Evolutionary conservation across 2,113 vertebrate species (phyloP).

Genomic region (Cottus gobio): DNA sequence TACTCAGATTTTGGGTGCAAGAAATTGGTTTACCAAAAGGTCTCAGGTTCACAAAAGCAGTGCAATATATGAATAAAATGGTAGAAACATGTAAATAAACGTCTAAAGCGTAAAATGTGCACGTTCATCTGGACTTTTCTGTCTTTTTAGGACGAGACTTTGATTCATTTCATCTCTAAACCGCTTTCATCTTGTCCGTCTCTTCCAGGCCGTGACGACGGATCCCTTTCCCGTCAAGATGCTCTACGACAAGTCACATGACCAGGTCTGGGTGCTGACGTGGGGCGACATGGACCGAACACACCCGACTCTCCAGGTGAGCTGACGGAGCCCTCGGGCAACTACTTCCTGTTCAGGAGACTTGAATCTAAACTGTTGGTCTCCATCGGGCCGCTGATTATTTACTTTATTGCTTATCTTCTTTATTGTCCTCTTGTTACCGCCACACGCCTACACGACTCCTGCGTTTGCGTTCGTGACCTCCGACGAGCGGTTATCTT

Average conservation of each 20-base stretch:
- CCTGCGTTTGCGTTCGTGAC: constrained; percentile 13
- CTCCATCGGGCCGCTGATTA: constrained; percentile 9
- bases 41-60: too few relatives aligned
- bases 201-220: constrained; percentile 87
- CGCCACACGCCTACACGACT: background rate
- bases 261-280: constrained; percentile 96
- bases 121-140: background rate
- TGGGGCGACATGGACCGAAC: constrained; percentile 89
- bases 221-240: constrained; percentile 92
- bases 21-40: too few relatives aligned
- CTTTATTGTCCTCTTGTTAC: constrained; percentile 5
- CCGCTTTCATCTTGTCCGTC: too few relatives aligned
- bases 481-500: constrained; percentile 25
- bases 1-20: too few relatives aligned
- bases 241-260: constrained; percentile 96
- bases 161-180: too few relatives aligned
- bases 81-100: too few relatives aligned
- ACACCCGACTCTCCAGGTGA: constrained; percentile 90
- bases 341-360: too few relatives aligned
- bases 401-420: too few relatives aligned
- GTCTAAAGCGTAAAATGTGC: too few relatives aligned
- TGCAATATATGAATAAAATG: too few relatives aligned
- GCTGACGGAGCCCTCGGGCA: background rate
- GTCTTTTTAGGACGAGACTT: background rate
- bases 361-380: too few relatives aligned